Conservation (phyloP, 2,797 vertebrate genomes). For the Acrossocheilus wenchowensis region DNA sequence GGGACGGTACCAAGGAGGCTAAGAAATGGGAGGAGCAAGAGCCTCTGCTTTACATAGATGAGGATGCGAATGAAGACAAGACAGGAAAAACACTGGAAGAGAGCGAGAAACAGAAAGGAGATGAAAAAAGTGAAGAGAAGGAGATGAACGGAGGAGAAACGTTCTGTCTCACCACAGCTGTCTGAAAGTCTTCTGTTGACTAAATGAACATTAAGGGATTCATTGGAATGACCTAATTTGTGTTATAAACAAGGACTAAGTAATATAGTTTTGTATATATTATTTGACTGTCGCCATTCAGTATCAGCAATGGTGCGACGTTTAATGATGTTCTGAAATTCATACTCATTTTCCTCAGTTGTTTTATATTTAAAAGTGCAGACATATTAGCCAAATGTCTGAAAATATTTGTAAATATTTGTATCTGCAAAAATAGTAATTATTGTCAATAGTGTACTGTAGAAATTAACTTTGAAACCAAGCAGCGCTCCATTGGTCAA, state of each 20-base stretch:
- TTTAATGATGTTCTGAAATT: background rate
- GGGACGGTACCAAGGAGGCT: slow-evolving; percentile 55
- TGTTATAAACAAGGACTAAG: background rate
- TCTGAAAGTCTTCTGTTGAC: slow-evolving; percentile 44
- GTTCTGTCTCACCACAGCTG: slow-evolving; percentile 62
- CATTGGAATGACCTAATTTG: background rate
- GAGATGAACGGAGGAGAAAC: slow-evolving; percentile 44
- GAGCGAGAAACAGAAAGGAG: slow-evolving; percentile 9
- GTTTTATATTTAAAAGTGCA: background rate
- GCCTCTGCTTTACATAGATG: slow-evolving; percentile 64
- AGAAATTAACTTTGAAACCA: background rate
- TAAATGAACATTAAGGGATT: background rate
- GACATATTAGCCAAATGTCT: background rate
- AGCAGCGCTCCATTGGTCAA: background rate
- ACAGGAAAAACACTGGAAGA: slow-evolving; percentile 4
- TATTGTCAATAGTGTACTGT: background rate
- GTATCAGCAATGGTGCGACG: background rate
- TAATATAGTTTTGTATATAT: background rate
- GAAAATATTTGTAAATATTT: too few relatives aligned
- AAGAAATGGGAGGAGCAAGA: slow-evolving; percentile 61
- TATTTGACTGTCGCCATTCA: background rate
- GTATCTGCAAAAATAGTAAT: background rate
- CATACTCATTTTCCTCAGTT: background rate
- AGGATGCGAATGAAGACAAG: slow-evolving; percentile 38
- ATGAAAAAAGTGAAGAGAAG: background rate